Percentiles rank a stretch among this genome's conserved stretches.
Conservation (phyloP, 2,113 vertebrate species). For the Atrichornis clamosus region DNA sequence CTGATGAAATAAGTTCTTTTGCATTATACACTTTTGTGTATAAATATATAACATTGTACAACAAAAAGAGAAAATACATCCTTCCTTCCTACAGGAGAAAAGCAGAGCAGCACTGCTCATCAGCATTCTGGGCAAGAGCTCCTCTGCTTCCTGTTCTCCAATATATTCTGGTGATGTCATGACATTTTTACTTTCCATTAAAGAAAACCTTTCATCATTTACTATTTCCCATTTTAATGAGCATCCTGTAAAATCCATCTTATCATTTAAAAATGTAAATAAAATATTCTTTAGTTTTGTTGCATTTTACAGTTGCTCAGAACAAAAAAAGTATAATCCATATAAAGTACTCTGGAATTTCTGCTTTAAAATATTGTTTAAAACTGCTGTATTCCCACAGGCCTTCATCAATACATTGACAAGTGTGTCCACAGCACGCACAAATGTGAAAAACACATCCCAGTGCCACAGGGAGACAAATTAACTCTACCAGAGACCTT, state of each 20-base stretch:
- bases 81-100: background rate
- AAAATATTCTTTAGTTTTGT: background rate
- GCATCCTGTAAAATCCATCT: background rate
- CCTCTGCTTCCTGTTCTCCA: background rate
- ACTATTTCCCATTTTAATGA: background rate
- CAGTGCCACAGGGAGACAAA: background rate
- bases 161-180: conserved; percentile 11
- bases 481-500: background rate
- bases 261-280: background rate
- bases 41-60: background rate
- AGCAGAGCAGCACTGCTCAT: background rate
- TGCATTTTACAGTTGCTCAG: background rate
- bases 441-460: background rate
- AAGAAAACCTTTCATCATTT: background rate
- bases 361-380: background rate
- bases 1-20: background rate
- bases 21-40: background rate
- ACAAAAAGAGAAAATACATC: conserved; percentile 30
- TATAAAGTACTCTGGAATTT: background rate
- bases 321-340: background rate
- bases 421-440: background rate
- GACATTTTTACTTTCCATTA: background rate
- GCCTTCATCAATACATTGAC: background rate
- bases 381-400: background rate
- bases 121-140: background rate